Conservation (phyloP, 2,797 vertebrate genomes). For the Anguilla pacifica region DNA sequence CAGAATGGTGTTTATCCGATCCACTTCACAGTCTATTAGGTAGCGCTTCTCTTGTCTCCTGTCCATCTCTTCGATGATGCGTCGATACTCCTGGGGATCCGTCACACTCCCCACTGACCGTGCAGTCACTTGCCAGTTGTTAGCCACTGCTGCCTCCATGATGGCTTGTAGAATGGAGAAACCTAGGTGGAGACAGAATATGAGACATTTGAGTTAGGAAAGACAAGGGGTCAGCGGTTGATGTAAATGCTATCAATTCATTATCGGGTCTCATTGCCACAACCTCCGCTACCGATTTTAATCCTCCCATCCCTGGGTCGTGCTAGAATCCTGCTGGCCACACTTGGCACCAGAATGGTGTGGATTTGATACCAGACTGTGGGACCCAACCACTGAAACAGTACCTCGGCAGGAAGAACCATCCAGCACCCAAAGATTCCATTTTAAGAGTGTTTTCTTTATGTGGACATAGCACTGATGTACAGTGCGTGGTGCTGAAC, state of each 20-base stretch:
- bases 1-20: conserved; percentile 95
- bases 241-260: not conserved
- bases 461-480: not conserved
- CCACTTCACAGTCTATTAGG: conserved; percentile 96
- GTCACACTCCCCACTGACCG: conserved; percentile 94
- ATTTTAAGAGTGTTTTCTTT: not conserved
- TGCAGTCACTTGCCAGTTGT: conserved; percentile 99
- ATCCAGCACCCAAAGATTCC: not conserved
- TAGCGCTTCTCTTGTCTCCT: conserved; percentile 96
- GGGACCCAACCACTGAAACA: not conserved
- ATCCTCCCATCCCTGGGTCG: not conserved
- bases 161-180: conserved; percentile 98
- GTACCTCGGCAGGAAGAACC: not conserved
- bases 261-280: not conserved
- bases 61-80: conserved; percentile 99
- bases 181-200: conserved; percentile 67
- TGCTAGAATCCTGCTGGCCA: not conserved
- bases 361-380: not conserved
- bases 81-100: conserved; percentile 91
- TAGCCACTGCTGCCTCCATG: conserved; percentile 98
- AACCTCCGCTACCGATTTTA: not conserved
- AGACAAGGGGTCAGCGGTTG: conserved; percentile 39
- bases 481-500: not conserved
- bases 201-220: conserved; percentile 37
- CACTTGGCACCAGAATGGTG: no score